These are phyloP conservation scores for Pristionchus entomophagus DNA, from an alignment of 2,888 invertebrate genomes.

Conservation along the genomic window DNA sequence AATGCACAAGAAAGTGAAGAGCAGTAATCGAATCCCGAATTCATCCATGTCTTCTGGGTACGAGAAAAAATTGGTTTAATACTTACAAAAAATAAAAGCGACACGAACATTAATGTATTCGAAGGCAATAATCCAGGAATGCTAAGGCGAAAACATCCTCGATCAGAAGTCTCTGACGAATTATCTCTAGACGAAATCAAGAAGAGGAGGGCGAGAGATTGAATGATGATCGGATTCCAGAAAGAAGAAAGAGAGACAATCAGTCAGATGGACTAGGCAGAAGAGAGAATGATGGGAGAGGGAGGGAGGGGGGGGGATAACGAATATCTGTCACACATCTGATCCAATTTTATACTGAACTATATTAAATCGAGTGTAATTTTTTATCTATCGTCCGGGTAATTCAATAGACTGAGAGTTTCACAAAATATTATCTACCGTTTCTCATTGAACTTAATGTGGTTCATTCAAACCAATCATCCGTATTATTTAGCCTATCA, in stretches of 20 bases:
- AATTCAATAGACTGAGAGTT: too few species aligned
- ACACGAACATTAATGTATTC: not conserved
- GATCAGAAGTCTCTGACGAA: not conserved
- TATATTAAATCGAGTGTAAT: too few species aligned
- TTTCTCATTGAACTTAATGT: too few species aligned
- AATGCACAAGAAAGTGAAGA: not conserved
- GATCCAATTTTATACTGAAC: too few species aligned
- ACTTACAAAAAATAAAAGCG: not conserved
- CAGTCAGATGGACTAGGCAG: not conserved
- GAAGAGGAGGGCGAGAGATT: conserved; percentile 7
- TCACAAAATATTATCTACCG: too few species aligned
- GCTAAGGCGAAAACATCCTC: not conserved
- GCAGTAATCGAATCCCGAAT: not conserved
- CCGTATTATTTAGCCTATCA: too few species aligned
- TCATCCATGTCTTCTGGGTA: too few species aligned
- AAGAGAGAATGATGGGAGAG: too few species aligned
- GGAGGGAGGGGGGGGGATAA: too few species aligned
- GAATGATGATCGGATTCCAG: conserved; percentile 9
- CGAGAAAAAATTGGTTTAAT: not conserved
- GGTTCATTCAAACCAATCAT: too few species aligned
- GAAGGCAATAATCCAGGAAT: not conserved
- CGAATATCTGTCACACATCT: too few species aligned
- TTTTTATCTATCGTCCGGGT: too few species aligned
- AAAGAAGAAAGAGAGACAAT: not conserved
- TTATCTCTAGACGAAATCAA: not conserved